Base-by-base conservation (phyloP, 2,888 invertebrate genomes). In the Aphidius colemani region DNA sequence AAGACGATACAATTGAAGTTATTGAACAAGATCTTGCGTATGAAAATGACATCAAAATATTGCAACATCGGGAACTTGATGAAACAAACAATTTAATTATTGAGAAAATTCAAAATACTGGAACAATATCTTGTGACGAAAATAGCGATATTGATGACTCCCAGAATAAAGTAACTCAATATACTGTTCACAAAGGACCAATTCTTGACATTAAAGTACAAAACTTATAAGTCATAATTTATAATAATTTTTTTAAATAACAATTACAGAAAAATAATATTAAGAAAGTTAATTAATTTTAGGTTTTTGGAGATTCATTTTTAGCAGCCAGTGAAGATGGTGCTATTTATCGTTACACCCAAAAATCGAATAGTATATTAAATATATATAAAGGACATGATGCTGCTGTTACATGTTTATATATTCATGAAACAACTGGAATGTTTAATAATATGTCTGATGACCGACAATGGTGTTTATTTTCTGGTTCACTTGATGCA, bases 301-400 rank as follows among this genome's bases (percentile, higher is more conserved):
- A 89, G 89, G 85, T 86, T 67, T 82, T 88, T 67, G 85, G 86
- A 51, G 84, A 86, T 69, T 85, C 86, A 61, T 86, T 89, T 77
- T 76, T 89, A 70, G 88, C 88, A 0, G 89, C 88, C 0, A 87
- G 88, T 63, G 85, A 89, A 65, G 87, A 87, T 69, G 89, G 89
- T 61, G 85, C 85, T 69, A 85, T 90, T 55, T 88, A 88, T 75
- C 85, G 87, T 76, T 88, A 87, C 75, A 85, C 84, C 71, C 79
- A 85, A 7, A 70, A 74, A 6, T 85, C 86, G 13, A 87, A 87
- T 5, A 84, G 84, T 63, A 81, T 87, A 50, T 71, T 86, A 53
- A 84, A 85, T 67, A 85, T 86, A n/a, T 81, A 88, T 60, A 81
- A 85, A 58, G 87, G 88, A 6, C 87, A 88, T 51, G 84, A 85